A percentile compares a stretch with the other conserved stretches of the same genome.
phyloP scores from a whole-genome alignment of 2,797 vertebrate genomes.

The Ciconia nigra region DNA sequence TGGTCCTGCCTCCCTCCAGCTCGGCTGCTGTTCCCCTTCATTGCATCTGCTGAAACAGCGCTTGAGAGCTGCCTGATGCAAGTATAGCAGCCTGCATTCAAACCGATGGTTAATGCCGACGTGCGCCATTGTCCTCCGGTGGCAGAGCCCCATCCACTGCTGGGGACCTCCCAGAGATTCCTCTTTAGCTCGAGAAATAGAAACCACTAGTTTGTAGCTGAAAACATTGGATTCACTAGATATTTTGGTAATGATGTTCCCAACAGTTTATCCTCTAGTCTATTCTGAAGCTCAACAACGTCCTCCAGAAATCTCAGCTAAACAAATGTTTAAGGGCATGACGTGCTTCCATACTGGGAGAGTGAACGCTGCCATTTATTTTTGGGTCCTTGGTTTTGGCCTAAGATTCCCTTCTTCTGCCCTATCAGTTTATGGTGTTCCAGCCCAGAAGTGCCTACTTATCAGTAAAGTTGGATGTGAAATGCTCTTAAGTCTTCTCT shows the following conservation, averaged over 20 bases:
- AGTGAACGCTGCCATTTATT: neutral
- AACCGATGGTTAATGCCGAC: neutral
- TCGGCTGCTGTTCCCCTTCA: neutral
- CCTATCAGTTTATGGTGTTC: neutral
- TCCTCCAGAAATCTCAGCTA: neutral
- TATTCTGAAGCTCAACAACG: neutral
- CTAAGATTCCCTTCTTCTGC: neutral
- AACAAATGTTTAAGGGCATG: neutral
- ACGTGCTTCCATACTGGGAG: neutral
- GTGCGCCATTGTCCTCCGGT: neutral
- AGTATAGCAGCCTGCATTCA: neutral
- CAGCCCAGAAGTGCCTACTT: neutral
- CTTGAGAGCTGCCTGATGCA: neutral
- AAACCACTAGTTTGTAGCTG: neutral
- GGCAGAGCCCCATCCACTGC: fast-evolving
- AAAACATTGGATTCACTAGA: neutral
- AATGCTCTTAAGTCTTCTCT: neutral
- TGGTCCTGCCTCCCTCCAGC: neutral
- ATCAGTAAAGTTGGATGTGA: neutral
- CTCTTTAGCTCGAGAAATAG: neutral
- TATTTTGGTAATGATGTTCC: neutral
- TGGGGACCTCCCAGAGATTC: neutral
- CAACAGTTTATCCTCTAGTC: neutral
- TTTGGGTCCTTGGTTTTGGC: neutral
- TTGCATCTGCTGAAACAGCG: neutral